Evolutionary conservation across 1,140 invertebrate genomes (phyloP).

Genomic region (Ditylenchus dipsaci): DNA sequence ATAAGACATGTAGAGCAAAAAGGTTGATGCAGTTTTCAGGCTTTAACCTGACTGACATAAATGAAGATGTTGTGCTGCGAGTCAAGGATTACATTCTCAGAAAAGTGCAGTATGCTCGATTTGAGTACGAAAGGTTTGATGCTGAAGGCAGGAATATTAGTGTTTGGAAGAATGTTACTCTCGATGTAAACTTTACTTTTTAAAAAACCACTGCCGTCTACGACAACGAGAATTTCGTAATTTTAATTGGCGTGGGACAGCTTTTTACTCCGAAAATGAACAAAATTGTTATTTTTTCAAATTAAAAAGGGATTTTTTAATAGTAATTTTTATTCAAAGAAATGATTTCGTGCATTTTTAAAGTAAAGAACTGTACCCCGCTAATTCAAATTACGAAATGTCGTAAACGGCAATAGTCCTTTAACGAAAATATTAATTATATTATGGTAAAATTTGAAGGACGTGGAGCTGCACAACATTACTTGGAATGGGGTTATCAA

Average conservation of each 20-base stretch:
- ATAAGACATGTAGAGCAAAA: too few species aligned
- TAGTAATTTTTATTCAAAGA: too few species aligned
- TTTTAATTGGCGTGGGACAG: too few species aligned
- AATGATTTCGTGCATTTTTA: background rate
- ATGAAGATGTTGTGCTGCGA: slow-evolving; percentile 29
- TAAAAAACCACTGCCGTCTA: too few species aligned
- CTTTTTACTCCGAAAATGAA: too few species aligned
- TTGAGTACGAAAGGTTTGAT: slow-evolving; percentile 28
- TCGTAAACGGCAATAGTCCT: background rate
- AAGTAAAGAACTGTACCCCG: background rate
- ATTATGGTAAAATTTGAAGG: slow-evolving; percentile 25
- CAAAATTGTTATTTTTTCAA: too few species aligned
- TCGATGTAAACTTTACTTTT: slow-evolving; percentile 23
- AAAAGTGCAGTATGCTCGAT: slow-evolving; percentile 11
- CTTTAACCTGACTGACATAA: slow-evolving; percentile 42
- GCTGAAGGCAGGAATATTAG: slow-evolving; percentile 33
- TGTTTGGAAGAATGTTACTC: slow-evolving; percentile 32
- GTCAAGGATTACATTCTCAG: slow-evolving; percentile 41
- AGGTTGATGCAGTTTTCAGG: slow-evolving; percentile 33
- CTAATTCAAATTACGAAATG: background rate
- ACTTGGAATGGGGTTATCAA: slow-evolving; percentile 49
- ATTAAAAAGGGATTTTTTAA: slow-evolving; percentile 1
- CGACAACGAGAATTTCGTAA: too few species aligned
- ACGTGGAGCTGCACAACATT: slow-evolving; percentile 41
- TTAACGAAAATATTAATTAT: background rate